phyloP scores from a whole-genome alignment of 2,113 vertebrate species.

The Mormyrus iriodes region DNA sequence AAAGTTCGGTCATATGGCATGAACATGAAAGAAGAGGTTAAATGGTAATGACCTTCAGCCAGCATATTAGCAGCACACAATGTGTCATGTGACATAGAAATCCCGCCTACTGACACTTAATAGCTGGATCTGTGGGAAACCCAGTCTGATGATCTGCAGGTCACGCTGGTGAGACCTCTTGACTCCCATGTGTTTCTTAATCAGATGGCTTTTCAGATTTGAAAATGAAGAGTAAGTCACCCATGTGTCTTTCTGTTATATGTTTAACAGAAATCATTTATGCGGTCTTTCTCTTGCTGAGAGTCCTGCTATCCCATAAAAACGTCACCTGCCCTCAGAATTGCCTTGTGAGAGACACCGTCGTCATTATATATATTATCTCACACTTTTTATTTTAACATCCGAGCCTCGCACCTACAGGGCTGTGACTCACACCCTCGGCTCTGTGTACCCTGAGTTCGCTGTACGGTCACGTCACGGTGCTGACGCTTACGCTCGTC shows the following conservation, averaged over 20 bases:
- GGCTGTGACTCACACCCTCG: neutral
- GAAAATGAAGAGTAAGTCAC: neutral
- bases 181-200: neutral
- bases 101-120: neutral
- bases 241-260: neutral
- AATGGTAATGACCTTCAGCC: neutral
- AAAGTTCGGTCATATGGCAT: neutral
- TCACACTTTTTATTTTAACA: neutral
- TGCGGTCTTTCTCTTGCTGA: neutral
- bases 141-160: neutral
- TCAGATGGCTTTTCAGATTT: neutral
- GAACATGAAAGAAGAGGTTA: neutral
- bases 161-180: neutral
- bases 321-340: neutral
- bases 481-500: neutral
- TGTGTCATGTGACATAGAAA: neutral
- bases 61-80: neutral
- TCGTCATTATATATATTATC: neutral
- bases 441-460: neutral
- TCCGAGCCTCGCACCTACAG: neutral
- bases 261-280: neutral
- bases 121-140: neutral
- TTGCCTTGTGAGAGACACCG: neutral
- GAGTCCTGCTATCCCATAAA: neutral
- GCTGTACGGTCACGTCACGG: neutral